A percentile compares a stretch with the other conserved stretches of the same genome.
Conservation (phyloP, 2,113 vertebrate genomes). For the Mohoua ochrocephala region DNA sequence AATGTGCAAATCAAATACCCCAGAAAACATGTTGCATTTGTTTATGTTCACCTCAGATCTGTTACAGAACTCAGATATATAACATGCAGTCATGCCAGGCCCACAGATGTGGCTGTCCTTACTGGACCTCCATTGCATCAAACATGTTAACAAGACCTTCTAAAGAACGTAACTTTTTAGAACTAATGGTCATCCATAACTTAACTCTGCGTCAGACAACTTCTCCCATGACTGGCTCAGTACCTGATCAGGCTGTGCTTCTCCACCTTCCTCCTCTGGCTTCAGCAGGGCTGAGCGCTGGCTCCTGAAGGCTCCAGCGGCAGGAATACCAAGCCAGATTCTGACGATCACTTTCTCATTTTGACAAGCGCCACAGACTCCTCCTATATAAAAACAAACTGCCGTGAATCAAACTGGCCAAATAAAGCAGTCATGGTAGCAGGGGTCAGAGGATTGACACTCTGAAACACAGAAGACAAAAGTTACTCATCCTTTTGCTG, state of each 20-base stretch:
- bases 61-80: neutral
- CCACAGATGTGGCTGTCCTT: neutral
- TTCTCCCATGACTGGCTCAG: neutral
- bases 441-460: neutral
- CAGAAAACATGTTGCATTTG: neutral
- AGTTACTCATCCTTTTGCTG: neutral
- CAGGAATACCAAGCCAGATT: neutral
- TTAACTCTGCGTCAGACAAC: neutral
- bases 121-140: neutral
- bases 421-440: accelerated
- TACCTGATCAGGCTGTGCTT: constrained; percentile 60
- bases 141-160: neutral
- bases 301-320: neutral
- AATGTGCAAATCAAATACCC: neutral
- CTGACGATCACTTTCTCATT: constrained; percentile 45
- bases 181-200: neutral
- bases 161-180: neutral
- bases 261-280: neutral
- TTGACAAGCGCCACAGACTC: neutral
- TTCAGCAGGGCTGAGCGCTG: neutral
- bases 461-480: neutral
- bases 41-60: neutral
- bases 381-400: constrained; percentile 29
- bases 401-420: neutral
- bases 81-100: neutral